Percentiles rank a stretch among this genome's conserved stretches.
Evolutionary conservation across 2,797 vertebrate species (phyloP).

Genomic region (Cheirogaleus major): DNA sequence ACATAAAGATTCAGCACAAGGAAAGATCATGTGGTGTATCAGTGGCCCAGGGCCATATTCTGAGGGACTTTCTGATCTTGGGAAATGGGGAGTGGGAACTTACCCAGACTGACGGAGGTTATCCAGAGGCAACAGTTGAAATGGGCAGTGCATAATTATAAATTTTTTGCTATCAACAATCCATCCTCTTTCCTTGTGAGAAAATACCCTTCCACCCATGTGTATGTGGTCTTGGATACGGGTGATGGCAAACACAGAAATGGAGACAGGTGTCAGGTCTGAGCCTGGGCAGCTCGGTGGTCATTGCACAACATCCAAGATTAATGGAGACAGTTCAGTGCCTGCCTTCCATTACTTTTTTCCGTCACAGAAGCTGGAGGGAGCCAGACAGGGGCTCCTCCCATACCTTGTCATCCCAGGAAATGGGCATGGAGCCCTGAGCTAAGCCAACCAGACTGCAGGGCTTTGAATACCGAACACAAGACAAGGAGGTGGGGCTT

Average conservation of each 20-base stretch:
- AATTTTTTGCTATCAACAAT: background rate
- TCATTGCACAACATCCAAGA: background rate
- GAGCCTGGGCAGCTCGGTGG: fast-evolving
- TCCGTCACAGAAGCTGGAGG: background rate
- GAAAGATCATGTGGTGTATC: background rate
- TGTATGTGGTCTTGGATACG: background rate
- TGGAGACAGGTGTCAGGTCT: background rate
- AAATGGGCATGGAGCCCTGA: background rate
- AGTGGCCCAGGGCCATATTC: background rate
- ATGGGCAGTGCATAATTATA: background rate
- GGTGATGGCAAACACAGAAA: background rate
- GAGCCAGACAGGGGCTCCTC: background rate
- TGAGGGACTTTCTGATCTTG: background rate
- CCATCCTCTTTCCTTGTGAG: background rate
- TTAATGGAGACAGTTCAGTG: background rate
- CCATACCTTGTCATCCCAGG: background rate
- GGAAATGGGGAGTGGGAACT: background rate
- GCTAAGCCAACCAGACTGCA: background rate
- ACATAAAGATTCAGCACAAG: background rate
- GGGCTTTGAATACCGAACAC: background rate
- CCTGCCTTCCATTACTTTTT: background rate
- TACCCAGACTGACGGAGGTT: background rate
- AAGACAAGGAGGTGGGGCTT: background rate
- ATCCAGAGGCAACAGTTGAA: background rate
- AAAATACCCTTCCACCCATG: background rate